phyloP scores from a whole-genome alignment of 1,140 invertebrate genomes.

The Ceratina japonica region DNA sequence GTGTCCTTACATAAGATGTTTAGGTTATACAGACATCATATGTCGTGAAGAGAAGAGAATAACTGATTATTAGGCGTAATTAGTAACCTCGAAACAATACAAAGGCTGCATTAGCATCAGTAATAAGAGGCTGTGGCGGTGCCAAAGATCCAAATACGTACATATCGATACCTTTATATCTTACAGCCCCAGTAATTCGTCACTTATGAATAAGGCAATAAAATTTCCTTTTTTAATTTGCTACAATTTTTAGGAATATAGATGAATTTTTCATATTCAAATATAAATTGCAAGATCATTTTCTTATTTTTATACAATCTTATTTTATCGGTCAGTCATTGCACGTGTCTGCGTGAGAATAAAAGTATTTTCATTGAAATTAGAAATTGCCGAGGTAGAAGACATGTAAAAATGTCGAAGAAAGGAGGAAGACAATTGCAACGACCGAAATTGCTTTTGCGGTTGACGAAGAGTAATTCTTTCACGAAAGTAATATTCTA shows the following conservation, averaged over 20 bases:
- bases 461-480: constrained; percentile 28
- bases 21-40: constrained; percentile 73
- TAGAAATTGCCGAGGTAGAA: background rate
- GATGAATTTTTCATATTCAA: too few relatives aligned
- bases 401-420: background rate
- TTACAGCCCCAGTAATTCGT: too few relatives aligned
- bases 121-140: constrained; percentile 25
- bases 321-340: background rate
- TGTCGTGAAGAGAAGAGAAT: constrained; percentile 39
- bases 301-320: too few relatives aligned
- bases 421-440: background rate
- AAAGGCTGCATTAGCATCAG: background rate
- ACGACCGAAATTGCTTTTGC: constrained; percentile 15
- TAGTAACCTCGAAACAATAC: constrained; percentile 6
- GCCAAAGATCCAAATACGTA: background rate
- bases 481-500: background rate
- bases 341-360: background rate
- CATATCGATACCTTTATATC: background rate
- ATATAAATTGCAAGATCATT: too few relatives aligned
- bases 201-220: too few relatives aligned
- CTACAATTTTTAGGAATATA: too few relatives aligned
- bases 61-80: constrained; percentile 53
- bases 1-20: constrained; percentile 76
- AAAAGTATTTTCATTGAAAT: background rate
- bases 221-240: too few relatives aligned